Percentiles rank a stretch among this genome's conserved stretches.
Conservation (phyloP, 2,113 vertebrate species). For the Chionis minor region DNA sequence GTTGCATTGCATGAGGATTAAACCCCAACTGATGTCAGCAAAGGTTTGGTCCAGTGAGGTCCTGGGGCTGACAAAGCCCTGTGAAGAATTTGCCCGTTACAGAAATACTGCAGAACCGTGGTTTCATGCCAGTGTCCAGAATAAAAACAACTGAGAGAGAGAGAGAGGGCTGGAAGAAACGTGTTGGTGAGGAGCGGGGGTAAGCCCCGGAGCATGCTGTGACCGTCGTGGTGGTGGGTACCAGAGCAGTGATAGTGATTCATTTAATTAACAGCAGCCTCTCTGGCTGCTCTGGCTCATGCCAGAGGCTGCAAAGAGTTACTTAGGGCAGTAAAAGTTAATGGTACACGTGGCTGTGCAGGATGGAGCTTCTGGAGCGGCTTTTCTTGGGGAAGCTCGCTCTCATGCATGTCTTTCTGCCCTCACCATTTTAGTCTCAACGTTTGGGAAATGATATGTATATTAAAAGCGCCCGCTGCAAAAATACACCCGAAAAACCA, state of each 20-base stretch:
- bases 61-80: not conserved
- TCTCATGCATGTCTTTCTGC: not conserved
- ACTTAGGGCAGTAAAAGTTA: not conserved
- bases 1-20: not conserved
- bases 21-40: not conserved
- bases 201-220: not conserved
- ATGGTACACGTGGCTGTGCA: not conserved
- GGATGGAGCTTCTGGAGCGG: not conserved
- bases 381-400: not conserved
- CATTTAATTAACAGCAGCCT: not conserved
- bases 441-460: not conserved
- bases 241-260: not conserved
- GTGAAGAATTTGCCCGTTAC: not conserved
- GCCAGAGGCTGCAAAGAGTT: not conserved
- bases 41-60: not conserved
- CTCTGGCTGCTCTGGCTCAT: not conserved
- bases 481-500: not conserved
- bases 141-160: not conserved
- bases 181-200: not conserved
- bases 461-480: not conserved
- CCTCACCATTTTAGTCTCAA: not conserved
- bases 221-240: not conserved
- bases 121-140: not conserved
- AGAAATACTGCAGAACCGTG: not conserved
- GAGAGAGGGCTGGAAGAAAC: not conserved